Evolutionary conservation across 2,888 invertebrate genomes (phyloP).

Genomic region (Antheraea yamamai): DNA sequence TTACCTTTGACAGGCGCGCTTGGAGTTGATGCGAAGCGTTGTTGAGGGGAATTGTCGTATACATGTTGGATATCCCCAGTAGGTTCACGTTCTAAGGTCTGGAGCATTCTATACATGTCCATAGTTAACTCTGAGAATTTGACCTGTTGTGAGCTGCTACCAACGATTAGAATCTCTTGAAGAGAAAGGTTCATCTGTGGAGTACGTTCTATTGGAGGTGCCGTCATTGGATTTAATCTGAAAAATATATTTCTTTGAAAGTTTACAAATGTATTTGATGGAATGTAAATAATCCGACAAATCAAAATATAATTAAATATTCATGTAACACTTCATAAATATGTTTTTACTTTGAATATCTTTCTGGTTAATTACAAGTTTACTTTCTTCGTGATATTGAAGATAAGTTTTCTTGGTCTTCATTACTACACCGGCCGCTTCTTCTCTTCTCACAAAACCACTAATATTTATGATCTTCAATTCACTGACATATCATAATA

Average conservation of each 20-base stretch:
- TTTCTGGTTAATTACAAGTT: not conserved
- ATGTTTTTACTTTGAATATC: not conserved
- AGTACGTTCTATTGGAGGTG: conserved; percentile 86
- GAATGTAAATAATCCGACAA: not conserved
- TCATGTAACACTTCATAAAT: not conserved
- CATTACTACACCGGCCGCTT: not conserved
- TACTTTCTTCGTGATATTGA: not conserved
- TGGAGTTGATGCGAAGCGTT: conserved; percentile 79
- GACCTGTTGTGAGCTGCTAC: conserved; percentile 96
- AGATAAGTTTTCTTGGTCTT: conserved; percentile 4
- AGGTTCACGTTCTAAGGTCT: conserved; percentile 96
- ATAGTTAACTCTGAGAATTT: conserved; percentile 98
- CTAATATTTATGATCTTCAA: not conserved
- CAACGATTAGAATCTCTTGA: conserved; percentile 96
- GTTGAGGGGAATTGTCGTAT: conserved; percentile 72
- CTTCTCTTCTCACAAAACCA: not conserved
- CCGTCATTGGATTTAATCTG: conserved; percentile 13
- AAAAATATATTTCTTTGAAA: conserved; percentile 8
- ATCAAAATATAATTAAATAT: not conserved
- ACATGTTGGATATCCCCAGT: conserved; percentile 90
- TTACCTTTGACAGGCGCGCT: conserved; percentile 65
- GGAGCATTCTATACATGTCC: conserved; percentile 99
- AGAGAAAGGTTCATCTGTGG: conserved; percentile 93
- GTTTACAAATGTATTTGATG: not conserved
- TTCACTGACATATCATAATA: not conserved